Base-by-base conservation (phyloP, 2,888 invertebrate genomes). In the Cyrtodaria siliqua region DNA sequence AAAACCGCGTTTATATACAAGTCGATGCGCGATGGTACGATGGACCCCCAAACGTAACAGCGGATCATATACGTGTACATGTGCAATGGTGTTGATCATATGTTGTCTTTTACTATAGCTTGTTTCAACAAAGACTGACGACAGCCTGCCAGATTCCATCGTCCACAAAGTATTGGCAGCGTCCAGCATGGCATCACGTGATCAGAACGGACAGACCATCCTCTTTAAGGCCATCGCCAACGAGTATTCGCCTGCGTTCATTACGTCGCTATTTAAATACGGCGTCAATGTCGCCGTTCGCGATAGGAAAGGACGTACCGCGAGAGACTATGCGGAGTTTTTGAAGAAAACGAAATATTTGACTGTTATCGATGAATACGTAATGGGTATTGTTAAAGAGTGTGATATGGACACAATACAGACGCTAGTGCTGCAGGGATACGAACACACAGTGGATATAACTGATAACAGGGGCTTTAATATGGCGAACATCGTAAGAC, bases 371-470 rank as follows among this genome's bases (percentile, higher is more conserved):
- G 89, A 90, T 69, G 79, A 84, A 16, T 72, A 85, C 53, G 81
- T 90, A 18, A 68, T 85, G 6, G 61, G 79, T 12, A 63, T 86
- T 20, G 81, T 87, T 14, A 74, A 79, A 38, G 68, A 79, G n/a
- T 83, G 83, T 68, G 67, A 87, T 56, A 63, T 86, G n/a, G 78
- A 80, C 4, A 63, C 68, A 6, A 55, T 92, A 52, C 91, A 92
- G 70, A 69, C 73, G 4, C 75, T 92, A 23, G 73, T 92, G n/a
- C 60, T 91, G 9, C 84, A 89, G 23, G 86, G 86, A 16, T 92
- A 92, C 76, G 90, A 91, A 61, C 90, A 90, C 74, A 82, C 92
- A n/a, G 49, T 86, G 24, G 90, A 90, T 78, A 86, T 87, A 0
- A 80, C 73, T 0, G 84, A 85, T 50, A 64, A 71, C 14, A 67